Evolutionary conservation across 2,797 vertebrate genomes (phyloP).

Genomic region (Podargus strigoides): DNA sequence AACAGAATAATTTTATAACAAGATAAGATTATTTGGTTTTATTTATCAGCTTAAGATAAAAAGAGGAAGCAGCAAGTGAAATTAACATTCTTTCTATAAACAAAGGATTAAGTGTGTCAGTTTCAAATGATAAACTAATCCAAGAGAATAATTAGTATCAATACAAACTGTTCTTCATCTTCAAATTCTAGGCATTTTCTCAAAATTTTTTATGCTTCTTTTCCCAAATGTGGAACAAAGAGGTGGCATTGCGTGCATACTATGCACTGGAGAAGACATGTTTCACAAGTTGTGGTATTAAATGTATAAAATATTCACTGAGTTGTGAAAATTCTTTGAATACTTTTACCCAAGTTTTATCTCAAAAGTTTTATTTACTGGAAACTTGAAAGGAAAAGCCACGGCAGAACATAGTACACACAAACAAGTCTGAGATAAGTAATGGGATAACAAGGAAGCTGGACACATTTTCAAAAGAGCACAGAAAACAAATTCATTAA

Average conservation of each 20-base stretch:
- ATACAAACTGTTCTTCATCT: neutral
- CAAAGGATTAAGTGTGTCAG: neutral
- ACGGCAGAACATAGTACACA: neutral
- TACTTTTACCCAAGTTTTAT: neutral
- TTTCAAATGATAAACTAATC: neutral
- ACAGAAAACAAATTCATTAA: neutral
- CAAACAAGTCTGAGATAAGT: neutral
- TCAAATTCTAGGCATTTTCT: neutral
- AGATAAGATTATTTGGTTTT: neutral
- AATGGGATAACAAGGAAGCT: neutral
- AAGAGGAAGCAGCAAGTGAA: neutral
- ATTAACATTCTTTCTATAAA: neutral
- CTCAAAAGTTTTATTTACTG: neutral
- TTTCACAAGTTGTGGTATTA: neutral
- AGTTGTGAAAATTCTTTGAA: slow-evolving; percentile 26
- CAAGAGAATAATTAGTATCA: neutral
- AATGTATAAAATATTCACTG: neutral
- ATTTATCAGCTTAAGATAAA: neutral
- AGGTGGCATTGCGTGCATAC: neutral
- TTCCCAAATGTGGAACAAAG: neutral
- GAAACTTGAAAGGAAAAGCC: slow-evolving; percentile 7
- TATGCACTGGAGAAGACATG: neutral
- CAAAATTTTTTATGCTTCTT: neutral
- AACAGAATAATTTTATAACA: neutral
- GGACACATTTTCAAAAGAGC: neutral